Base-by-base conservation (phyloP, 2,888 invertebrate species). In the Resseliella maxima region DNA sequence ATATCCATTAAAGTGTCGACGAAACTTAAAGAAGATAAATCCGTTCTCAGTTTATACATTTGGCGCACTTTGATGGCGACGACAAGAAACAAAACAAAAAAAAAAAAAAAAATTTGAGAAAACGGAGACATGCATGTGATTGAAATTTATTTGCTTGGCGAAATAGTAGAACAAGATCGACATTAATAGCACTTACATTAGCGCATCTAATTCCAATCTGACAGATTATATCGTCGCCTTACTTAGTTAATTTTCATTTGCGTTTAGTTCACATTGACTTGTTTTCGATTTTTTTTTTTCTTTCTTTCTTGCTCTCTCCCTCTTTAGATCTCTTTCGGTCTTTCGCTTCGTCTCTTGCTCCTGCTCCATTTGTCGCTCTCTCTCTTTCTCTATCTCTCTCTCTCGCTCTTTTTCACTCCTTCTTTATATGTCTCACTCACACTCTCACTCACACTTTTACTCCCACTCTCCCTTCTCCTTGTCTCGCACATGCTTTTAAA, bases 111-210 rank as follows among this genome's bases (percentile, higher is more conserved):
- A n/a, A n/a, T n/a, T n/a, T n/a, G n/a, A 2, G 2, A 50, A 2
- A 12, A 59, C 59, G 59, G 72, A 72, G 31, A 72, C 31, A 15
- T 72, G 31, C 72, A 72, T 72, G 31, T 72, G 31, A 72, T 72
- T 31, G 31, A 72, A 35, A 72, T 72, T 72, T 72, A 72, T 72
- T 2, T 31, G 15, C 3, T 72, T 5, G 72, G 59, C 59, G 59
- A 59, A 31, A 72, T 31, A 59, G 59, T 59, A 24, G 18, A 72
- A 18, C 31, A 15, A 72, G 72, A 27, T 3, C 31, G 31, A 72
- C 15, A 15, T 15, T 31, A 72, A 72, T 72, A 35, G 72, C 31
- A 72, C 10, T 35, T 72, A 31, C 31, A 72, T 72, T 72, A 72
- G 15, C 72, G 72, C 72, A 72, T 72, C 15, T 72, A 31, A 31